phyloP scores from a whole-genome alignment of 2,797 vertebrate species.

The Cirrhinus molitorella region DNA sequence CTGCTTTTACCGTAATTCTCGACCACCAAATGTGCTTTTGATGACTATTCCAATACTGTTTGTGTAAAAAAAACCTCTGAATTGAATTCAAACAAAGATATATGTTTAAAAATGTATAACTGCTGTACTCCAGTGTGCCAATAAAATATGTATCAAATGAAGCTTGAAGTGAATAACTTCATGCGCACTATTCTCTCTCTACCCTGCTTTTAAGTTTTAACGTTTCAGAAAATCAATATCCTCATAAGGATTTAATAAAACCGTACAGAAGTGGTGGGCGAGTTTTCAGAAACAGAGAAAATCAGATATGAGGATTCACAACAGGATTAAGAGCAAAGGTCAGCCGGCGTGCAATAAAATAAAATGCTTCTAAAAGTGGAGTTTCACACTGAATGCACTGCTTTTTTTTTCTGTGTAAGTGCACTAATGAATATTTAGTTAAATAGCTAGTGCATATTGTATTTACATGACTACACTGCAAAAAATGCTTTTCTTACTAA shows the following conservation, averaged over 20 bases:
- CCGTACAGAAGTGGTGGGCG: not conserved
- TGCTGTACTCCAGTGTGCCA: slow-evolving; percentile 61
- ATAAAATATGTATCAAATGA: slow-evolving; percentile 61
- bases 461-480: too few relatives aligned
- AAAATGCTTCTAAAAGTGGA: not conserved
- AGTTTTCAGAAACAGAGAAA: slow-evolving; percentile 7
- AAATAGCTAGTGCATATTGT: not conserved
- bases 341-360: not conserved
- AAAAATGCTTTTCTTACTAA: too few relatives aligned
- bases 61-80: slow-evolving; percentile 40
- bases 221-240: slow-evolving; percentile 29
- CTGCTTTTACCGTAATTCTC: slow-evolving; percentile 57
- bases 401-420: not conserved
- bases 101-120: slow-evolving; percentile 61
- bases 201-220: not conserved
- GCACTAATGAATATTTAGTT: not conserved
- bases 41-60: slow-evolving; percentile 60
- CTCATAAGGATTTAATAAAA: slow-evolving; percentile 47
- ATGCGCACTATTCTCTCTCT: not conserved
- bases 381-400: slow-evolving; percentile 19
- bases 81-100: slow-evolving; percentile 49
- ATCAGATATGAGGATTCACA: slow-evolving; percentile 30
- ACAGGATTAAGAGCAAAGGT: slow-evolving; percentile 33
- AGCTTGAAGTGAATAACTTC: slow-evolving; percentile 12
- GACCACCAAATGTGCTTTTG: slow-evolving; percentile 65